A percentile compares a stretch with the other conserved stretches of the same genome.
Evolutionary conservation across 2,888 invertebrate species (phyloP).

Genomic region (Octodonta nipae): DNA sequence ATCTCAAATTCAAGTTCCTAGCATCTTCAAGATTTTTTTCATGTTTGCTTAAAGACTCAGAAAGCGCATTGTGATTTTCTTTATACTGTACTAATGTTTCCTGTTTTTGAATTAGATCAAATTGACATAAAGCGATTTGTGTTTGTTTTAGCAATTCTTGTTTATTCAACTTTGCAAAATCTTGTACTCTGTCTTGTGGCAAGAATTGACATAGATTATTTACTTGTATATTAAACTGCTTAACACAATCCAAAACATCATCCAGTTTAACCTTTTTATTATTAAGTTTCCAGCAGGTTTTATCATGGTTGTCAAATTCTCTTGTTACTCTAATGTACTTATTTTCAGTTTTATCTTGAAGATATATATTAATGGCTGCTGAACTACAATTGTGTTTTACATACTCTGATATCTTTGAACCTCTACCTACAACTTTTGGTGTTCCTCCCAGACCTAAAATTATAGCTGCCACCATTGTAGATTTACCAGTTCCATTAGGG

Average conservation of each 20-base stretch:
- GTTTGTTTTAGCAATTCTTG: constrained; percentile 73
- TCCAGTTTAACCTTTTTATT: constrained; percentile 39
- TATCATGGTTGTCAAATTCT: constrained; percentile 40
- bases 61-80: constrained; percentile 32
- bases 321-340: constrained; percentile 46
- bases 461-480: constrained; percentile 83
- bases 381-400: constrained; percentile 57
- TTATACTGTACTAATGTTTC: constrained; percentile 45
- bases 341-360: constrained; percentile 43
- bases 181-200: constrained; percentile 91
- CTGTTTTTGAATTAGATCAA: constrained; percentile 43
- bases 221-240: constrained; percentile 41
- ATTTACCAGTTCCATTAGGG: constrained; percentile 92
- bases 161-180: constrained; percentile 84
- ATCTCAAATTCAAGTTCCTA: constrained; percentile 28
- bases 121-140: constrained; percentile 64
- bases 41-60: constrained; percentile 15
- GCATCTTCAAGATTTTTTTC: constrained; percentile 30
- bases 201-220: constrained; percentile 87
- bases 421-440: constrained; percentile 63
- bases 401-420: constrained; percentile 51
- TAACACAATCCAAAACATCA: constrained; percentile 41
- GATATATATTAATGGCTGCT: constrained; percentile 59
- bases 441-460: constrained; percentile 82
- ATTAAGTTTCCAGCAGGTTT: constrained; percentile 50